Conservation (phyloP, 2,113 vertebrate species). For the Cyrtonyx montezumae region DNA sequence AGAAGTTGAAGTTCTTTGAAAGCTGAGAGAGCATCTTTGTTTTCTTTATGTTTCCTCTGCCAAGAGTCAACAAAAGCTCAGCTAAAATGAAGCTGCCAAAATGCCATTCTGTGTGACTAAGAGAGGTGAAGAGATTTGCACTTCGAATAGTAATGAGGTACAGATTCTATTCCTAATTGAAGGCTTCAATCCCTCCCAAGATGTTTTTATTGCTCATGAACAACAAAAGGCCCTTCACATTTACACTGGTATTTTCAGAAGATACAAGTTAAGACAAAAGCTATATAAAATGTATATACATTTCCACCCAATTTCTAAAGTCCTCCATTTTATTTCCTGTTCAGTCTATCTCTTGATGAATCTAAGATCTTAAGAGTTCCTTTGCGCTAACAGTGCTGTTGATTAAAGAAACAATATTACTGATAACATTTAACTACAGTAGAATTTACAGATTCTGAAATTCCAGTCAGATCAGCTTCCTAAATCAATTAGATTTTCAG, state of each 20-base stretch:
- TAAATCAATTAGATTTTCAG: background rate
- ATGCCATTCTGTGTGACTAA: background rate
- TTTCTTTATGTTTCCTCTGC: background rate
- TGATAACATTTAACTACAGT: slow-evolving; percentile 24
- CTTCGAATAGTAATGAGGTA: slow-evolving; percentile 28
- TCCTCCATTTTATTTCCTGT: slow-evolving; percentile 27
- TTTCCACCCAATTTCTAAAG: background rate
- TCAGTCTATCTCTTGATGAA: slow-evolving; percentile 47
- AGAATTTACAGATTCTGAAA: background rate
- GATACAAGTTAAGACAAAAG: background rate
- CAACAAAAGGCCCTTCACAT: background rate
- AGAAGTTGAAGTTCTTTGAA: slow-evolving; percentile 22
- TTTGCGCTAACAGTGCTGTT: background rate
- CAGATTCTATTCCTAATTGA: background rate
- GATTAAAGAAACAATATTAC: slow-evolving; percentile 16
- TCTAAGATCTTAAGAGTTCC: background rate
- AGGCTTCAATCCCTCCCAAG: background rate
- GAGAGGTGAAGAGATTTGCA: slow-evolving; percentile 2
- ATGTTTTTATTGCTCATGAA: background rate
- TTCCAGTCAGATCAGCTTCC: background rate
- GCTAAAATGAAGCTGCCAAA: background rate
- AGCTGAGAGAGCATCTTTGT: slow-evolving; percentile 24
- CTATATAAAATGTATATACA: background rate
- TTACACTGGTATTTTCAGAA: background rate
- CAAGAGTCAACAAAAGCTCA: slow-evolving; percentile 37